These are phyloP conservation scores for Auanema freiburgensis DNA, from an alignment of 2,888 invertebrate genomes.

Conservation along the genomic window DNA sequence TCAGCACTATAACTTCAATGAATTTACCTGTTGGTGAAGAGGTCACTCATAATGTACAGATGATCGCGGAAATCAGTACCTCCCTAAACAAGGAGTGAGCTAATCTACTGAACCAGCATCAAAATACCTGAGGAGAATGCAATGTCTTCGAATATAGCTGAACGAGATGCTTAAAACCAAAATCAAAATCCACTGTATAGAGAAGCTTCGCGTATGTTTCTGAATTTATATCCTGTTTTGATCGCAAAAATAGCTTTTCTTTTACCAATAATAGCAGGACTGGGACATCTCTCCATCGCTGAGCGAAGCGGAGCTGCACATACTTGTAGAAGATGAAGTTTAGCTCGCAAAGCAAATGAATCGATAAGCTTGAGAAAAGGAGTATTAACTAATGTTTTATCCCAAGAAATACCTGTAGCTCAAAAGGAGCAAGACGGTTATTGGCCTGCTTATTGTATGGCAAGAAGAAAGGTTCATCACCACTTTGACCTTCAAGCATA, in stretches of 20 bases:
- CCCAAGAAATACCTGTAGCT: constrained; percentile 25
- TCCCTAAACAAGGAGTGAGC: neutral
- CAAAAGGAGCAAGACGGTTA: constrained; percentile 25
- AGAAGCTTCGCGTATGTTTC: constrained; percentile 20
- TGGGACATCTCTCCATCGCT: constrained; percentile 19
- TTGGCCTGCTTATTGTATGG: constrained; percentile 25
- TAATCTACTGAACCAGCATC: too few species aligned
- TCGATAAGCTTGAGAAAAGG: constrained; percentile 40
- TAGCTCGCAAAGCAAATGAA: constrained; percentile 49
- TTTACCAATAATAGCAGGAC: constrained; percentile 31
- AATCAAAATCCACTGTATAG: constrained; percentile 20
- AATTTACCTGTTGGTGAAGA: constrained; percentile 15
- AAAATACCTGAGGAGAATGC: too few species aligned
- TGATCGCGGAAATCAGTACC: neutral
- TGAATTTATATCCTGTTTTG: too few species aligned
- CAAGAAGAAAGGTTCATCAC: constrained; percentile 22
- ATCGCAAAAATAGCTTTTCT: neutral
- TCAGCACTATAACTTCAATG: neutral
- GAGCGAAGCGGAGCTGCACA: constrained; percentile 7
- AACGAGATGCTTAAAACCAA: constrained; percentile 15
- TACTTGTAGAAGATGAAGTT: constrained; percentile 25
- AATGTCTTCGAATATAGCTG: neutral
- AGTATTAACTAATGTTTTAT: too few species aligned
- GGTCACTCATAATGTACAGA: constrained; percentile 13
- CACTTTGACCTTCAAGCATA: constrained; percentile 16